Conservation (phyloP, 2,888 invertebrate species). For the Eupithecia inturbata region DNA sequence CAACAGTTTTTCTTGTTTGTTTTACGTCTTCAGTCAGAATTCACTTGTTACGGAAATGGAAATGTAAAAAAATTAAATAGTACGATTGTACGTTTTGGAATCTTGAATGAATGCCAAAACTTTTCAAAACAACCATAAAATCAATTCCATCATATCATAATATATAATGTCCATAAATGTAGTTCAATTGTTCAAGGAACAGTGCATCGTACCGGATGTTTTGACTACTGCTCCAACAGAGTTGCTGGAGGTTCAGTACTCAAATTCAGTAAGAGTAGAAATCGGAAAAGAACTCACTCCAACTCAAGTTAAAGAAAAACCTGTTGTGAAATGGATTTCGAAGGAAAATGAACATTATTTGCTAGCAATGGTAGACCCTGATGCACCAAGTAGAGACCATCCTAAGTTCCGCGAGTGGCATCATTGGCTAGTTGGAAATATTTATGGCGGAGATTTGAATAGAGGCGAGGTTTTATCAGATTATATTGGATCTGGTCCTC, state of each 20-base stretch:
- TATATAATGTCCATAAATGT: constrained; percentile 62
- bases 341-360: constrained; percentile 86
- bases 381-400: constrained; percentile 88
- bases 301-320: constrained; percentile 88
- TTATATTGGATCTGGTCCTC: constrained; percentile 87
- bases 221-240: constrained; percentile 84
- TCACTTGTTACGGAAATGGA: not conserved
- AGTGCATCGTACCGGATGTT: constrained; percentile 87
- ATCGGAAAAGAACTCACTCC: constrained; percentile 88
- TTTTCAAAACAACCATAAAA: not conserved
- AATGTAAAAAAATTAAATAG: not conserved
- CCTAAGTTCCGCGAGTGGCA: constrained; percentile 89
- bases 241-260: constrained; percentile 79
- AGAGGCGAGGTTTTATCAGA: constrained; percentile 87
- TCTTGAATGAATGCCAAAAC: not conserved
- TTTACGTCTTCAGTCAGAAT: not conserved
- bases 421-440: constrained; percentile 91
- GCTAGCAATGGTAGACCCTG: constrained; percentile 87
- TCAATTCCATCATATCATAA: not conserved
- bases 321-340: constrained; percentile 86
- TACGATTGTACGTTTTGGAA: not conserved
- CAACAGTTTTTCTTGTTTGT: constrained; percentile 4
- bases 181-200: constrained; percentile 73
- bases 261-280: constrained; percentile 76
- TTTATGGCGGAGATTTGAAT: constrained; percentile 85